Conservation (phyloP, 64 coral and sea anemone genomes). For the Montipora cactus region DNA sequence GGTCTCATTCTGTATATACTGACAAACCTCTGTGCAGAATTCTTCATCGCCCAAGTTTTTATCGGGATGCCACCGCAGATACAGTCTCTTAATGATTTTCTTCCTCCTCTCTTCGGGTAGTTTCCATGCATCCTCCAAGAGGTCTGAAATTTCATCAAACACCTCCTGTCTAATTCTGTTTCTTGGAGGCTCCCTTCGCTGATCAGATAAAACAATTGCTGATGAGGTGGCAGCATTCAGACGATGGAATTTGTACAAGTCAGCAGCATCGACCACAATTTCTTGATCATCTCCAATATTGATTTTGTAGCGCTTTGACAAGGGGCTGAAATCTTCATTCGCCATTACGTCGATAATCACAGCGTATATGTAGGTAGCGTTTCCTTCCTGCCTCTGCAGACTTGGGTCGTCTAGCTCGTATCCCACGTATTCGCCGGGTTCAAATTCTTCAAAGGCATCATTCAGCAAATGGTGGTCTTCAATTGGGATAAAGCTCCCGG, state of each 20-base stretch:
- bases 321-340: neutral
- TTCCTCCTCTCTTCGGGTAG: slow-evolving; percentile 2
- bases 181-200: neutral
- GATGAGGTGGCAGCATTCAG: neutral
- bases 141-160: neutral
- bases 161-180: neutral
- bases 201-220: neutral
- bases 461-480: slow-evolving; percentile 68
- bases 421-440: slow-evolving; percentile 47
- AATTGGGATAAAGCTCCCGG: slow-evolving; percentile 59
- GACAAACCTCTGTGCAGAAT: slow-evolving; percentile 30
- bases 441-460: slow-evolving; percentile 57
- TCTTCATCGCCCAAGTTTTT: slow-evolving; percentile 51
- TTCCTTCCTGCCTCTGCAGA: neutral
- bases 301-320: neutral
- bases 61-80: slow-evolving; percentile 58
- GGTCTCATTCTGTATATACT: slow-evolving; percentile 37
- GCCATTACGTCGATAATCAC: slow-evolving; percentile 27
- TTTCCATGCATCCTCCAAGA: slow-evolving; percentile 20
- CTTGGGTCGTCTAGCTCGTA: slow-evolving; percentile 45
- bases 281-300: neutral
- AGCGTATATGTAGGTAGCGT: slow-evolving; percentile 67
- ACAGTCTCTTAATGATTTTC: slow-evolving; percentile 57
- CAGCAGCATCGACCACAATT: neutral
- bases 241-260: slow-evolving; percentile 57